Evolutionary conservation across 2,888 invertebrate genomes (phyloP).

Genomic region (Mesoligia furuncula): DNA sequence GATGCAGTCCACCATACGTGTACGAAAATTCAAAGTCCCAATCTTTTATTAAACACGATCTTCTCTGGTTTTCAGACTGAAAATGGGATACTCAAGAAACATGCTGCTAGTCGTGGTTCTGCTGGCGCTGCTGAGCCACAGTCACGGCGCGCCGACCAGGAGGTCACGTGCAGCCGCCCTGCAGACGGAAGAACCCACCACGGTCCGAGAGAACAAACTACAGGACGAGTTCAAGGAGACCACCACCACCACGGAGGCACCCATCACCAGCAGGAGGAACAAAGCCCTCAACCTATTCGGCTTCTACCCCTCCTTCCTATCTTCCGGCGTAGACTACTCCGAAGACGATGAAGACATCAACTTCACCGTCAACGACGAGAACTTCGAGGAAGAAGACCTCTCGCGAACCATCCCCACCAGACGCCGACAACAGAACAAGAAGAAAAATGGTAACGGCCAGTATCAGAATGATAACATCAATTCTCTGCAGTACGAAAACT

Average conservation of each 20-base stretch:
- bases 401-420: constrained; percentile 89
- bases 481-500: constrained; percentile 91
- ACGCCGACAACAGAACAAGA: constrained; percentile 85
- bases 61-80: constrained; percentile 77
- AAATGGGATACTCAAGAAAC: constrained; percentile 78
- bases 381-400: constrained; percentile 86
- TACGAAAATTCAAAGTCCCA: background rate
- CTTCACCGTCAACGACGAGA: constrained; percentile 89
- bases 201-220: constrained; percentile 80
- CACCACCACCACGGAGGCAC: constrained; percentile 76
- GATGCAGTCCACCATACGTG: too few relatives aligned
- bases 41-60: constrained; percentile 4
- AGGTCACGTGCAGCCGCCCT: constrained; percentile 80
- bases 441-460: constrained; percentile 84
- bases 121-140: constrained; percentile 74
- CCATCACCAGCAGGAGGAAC: constrained; percentile 82
- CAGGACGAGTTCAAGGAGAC: constrained; percentile 83
- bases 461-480: constrained; percentile 86
- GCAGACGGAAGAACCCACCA: constrained; percentile 70
- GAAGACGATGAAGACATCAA: constrained; percentile 88
- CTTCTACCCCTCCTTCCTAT: constrained; percentile 87
- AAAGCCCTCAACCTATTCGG: constrained; percentile 89
- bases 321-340: constrained; percentile 85
- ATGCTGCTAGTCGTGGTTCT: constrained; percentile 77
- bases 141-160: constrained; percentile 80